phyloP scores from a whole-genome alignment of 2,888 invertebrate species.

The Linnaemya vulpina region DNA sequence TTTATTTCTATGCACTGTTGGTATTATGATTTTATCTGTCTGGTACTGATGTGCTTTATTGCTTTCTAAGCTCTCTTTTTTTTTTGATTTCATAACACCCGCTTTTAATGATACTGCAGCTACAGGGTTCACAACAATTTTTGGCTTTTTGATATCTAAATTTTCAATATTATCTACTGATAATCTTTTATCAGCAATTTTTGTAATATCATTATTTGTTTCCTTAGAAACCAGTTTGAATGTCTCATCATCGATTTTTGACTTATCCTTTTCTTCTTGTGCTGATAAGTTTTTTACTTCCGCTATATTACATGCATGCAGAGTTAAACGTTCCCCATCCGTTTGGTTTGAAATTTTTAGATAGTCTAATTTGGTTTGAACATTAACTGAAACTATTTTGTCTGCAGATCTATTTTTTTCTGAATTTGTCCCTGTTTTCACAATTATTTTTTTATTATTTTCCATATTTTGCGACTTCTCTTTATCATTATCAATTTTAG shows the following conservation, averaged over 20 bases:
- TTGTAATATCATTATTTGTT: conserved; percentile 40
- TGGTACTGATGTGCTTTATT: conserved; percentile 70
- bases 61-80: conserved; percentile 28
- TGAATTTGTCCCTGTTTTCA: neutral
- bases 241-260: neutral
- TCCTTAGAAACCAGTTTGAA: neutral
- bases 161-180: neutral
- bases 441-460: neutral
- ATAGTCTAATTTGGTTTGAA: neutral
- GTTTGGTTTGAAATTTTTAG: neutral
- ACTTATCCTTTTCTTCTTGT: neutral
- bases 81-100: conserved; percentile 3
- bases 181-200: conserved; percentile 10
- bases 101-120: conserved; percentile 40
- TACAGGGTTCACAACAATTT: conserved; percentile 66
- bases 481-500: neutral
- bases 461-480: conserved; percentile 2
- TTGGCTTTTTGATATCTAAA: conserved; percentile 54
- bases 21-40: conserved; percentile 73
- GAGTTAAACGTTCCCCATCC: neutral
- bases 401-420: neutral
- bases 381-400: too few relatives aligned
- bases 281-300: neutral
- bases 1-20: conserved; percentile 70
- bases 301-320: neutral